Conservation (phyloP, 2,797 vertebrate genomes). For the Paedocypris micromegethes region DNA sequence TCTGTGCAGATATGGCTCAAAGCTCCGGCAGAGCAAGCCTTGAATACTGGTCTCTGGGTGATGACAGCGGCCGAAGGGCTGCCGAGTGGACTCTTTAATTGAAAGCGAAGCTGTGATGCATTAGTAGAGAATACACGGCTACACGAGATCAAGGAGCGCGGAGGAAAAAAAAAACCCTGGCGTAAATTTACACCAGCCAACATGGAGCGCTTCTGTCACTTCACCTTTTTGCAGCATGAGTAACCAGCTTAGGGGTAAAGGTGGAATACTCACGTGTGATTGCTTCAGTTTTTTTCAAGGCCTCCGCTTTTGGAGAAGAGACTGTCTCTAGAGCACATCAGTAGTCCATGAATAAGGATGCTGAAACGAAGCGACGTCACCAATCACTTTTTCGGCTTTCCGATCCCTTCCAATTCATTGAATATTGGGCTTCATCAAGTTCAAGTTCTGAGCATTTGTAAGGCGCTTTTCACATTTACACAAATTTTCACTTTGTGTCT, state of each 20-base stretch:
- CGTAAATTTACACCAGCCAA: constrained; percentile 37
- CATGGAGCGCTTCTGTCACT: constrained; percentile 27
- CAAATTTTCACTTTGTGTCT: too few relatives aligned
- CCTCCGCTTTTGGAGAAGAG: too few relatives aligned
- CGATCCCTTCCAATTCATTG: too few relatives aligned
- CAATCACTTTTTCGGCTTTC: too few relatives aligned
- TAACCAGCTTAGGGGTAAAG: constrained; percentile 26
- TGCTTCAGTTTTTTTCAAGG: constrained; percentile 13
- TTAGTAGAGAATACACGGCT: constrained; percentile 31
- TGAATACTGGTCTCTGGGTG: constrained; percentile 24
- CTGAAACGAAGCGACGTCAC: too few relatives aligned
- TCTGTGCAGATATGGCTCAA: neutral
- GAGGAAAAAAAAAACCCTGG: constrained; percentile 4
- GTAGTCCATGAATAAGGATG: too few relatives aligned
- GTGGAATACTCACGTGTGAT: constrained; percentile 27
- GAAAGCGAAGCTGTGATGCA: constrained; percentile 36
- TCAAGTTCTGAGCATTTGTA: too few relatives aligned
- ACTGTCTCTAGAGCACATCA: too few relatives aligned
- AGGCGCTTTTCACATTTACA: too few relatives aligned
- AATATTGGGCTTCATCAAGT: too few relatives aligned
- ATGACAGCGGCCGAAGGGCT: constrained; percentile 38
- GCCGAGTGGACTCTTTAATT: constrained; percentile 35
- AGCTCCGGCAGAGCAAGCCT: neutral
- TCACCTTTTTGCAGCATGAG: constrained; percentile 26
- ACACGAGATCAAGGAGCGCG: constrained; percentile 21